Conservation (phyloP, 2,113 vertebrate genomes). For the Phodopus roborovskii region DNA sequence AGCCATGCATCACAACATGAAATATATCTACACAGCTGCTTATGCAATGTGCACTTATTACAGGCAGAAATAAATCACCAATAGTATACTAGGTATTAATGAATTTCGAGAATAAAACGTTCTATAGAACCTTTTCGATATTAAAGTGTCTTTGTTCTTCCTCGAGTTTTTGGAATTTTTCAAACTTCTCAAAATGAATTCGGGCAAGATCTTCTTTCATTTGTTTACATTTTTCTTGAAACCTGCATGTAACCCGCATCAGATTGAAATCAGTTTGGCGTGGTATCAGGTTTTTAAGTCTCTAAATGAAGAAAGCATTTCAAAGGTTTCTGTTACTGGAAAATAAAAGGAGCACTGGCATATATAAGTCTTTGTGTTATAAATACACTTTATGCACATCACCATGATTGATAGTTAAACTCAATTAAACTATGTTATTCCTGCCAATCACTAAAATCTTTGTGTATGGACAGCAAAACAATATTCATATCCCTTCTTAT, state of each 20-base stretch:
- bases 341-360: neutral
- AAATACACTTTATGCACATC: constrained; percentile 20
- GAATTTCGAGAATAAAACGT: neutral
- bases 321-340: constrained; percentile 63
- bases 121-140: constrained; percentile 85
- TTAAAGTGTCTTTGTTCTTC: constrained; percentile 85
- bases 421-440: neutral
- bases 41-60: constrained; percentile 45
- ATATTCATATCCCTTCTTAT: neutral
- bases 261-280: constrained; percentile 88
- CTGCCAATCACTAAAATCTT: neutral
- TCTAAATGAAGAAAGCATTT: constrained; percentile 83
- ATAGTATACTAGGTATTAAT: neutral
- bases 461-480: neutral
- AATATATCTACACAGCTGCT: neutral
- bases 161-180: constrained; percentile 83
- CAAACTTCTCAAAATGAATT: constrained; percentile 79
- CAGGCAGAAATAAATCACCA: neutral
- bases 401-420: neutral
- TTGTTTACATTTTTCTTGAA: constrained; percentile 85
- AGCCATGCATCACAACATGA: neutral
- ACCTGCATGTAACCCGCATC: constrained; percentile 87
- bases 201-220: constrained; percentile 76
- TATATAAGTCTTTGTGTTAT: constrained; percentile 22
- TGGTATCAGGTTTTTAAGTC: constrained; percentile 85